phyloP scores from a whole-genome alignment of 2,888 invertebrate genomes.

The Chaetogeoica ovagalla region DNA sequence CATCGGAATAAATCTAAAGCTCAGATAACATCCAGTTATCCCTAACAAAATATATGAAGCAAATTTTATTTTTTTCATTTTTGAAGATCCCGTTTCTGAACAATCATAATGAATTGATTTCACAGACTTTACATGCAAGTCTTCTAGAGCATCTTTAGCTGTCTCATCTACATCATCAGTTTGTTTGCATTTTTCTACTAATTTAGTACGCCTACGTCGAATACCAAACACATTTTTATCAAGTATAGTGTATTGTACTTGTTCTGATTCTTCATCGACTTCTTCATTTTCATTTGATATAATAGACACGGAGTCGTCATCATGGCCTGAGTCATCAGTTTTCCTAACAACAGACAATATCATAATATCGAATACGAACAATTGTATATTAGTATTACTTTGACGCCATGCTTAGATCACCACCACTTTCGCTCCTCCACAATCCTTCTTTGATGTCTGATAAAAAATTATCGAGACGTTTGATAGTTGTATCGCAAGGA shows the following conservation, averaged over 20 bases:
- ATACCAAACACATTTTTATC: conserved; percentile 36
- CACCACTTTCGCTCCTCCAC: conserved; percentile 40
- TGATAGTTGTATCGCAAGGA: conserved; percentile 48
- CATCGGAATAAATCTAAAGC: conserved; percentile 26
- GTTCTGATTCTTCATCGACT: conserved; percentile 33
- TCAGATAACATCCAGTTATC: conserved; percentile 27
- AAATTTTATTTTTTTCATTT: conserved; percentile 30
- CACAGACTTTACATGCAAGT: neutral
- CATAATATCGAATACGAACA: neutral
- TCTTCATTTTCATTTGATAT: conserved; percentile 35
- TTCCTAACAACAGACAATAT: conserved; percentile 24
- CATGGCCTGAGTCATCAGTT: conserved; percentile 36
- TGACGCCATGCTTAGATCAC: conserved; percentile 25
- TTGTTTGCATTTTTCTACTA: neutral
- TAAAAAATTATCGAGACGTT: conserved; percentile 46
- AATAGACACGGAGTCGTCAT: conserved; percentile 40
- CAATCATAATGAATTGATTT: neutral
- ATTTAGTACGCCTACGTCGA: conserved; percentile 23
- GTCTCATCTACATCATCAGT: conserved; percentile 22
- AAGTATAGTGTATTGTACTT: conserved; percentile 18
- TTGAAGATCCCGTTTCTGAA: conserved; percentile 2
- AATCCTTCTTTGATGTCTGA: conserved; percentile 49
- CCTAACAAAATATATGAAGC: conserved; percentile 26
- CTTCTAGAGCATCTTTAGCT: conserved; percentile 42
- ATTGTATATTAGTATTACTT: conserved; percentile 32